A percentile compares a stretch with the other conserved stretches of the same genome.
Conservation (phyloP, 1,140 invertebrate species). For the Drosophila chauvacae region DNA sequence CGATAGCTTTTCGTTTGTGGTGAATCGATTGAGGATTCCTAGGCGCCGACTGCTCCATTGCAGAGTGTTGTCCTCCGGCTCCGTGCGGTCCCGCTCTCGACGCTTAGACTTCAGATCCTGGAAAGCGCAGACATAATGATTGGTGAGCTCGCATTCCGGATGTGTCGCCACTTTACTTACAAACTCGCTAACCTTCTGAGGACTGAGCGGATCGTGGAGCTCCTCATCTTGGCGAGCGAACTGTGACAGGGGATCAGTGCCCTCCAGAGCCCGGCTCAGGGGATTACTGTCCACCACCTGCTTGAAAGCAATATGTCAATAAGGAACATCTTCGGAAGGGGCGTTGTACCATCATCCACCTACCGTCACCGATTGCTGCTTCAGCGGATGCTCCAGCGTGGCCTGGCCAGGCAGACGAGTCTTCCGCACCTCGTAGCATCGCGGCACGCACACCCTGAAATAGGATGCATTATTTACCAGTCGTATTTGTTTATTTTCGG, state of each 20-base stretch:
- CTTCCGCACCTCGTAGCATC: conserved; percentile 64
- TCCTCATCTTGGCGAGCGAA: conserved; percentile 87
- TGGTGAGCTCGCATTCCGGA: not conserved
- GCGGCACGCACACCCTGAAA: conserved; percentile 66
- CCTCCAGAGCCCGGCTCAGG: conserved; percentile 87
- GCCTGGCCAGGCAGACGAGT: conserved; percentile 40
- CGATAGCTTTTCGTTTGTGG: conserved; percentile 95
- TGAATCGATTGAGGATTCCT: conserved; percentile 93
- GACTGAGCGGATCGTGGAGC: conserved; percentile 87
- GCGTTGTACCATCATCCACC: conserved; percentile 19
- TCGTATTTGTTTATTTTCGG: conserved; percentile 52
- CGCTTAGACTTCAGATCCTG: conserved; percentile 66
- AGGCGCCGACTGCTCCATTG: conserved; percentile 90
- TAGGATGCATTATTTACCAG: conserved; percentile 31
- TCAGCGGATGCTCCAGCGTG: conserved; percentile 70
- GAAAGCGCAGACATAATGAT: not conserved
- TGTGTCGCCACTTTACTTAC: conserved; percentile 74
- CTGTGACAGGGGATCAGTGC: conserved; percentile 90
- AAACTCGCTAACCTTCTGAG: conserved; percentile 87
- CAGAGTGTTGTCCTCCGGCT: conserved; percentile 86
- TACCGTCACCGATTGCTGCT: conserved; percentile 45
- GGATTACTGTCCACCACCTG: conserved; percentile 85
- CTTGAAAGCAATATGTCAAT: not conserved
- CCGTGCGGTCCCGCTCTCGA: conserved; percentile 74
- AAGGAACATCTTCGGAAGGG: conserved; percentile 1